Conservation (phyloP, 2,797 vertebrate species). For the Girardinus metallicus region DNA sequence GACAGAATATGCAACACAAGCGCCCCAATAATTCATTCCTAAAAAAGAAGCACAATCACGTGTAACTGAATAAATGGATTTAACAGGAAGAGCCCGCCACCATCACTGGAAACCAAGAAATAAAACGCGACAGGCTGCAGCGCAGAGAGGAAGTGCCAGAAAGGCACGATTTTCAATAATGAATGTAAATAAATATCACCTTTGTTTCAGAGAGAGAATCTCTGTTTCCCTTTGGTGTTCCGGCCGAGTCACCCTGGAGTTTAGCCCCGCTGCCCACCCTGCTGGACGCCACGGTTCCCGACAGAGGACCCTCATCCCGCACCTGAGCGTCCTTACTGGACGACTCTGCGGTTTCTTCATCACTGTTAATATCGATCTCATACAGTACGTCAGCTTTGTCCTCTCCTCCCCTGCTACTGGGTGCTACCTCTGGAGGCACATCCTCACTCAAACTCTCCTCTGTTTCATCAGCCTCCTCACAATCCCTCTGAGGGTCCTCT, state of each 20-base stretch:
- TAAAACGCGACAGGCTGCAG: conserved; percentile 43
- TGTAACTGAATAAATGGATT: background rate
- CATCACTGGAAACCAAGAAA: conserved; percentile 47
- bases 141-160: conserved; percentile 30
- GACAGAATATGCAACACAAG: conserved; percentile 1
- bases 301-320: conserved; percentile 33
- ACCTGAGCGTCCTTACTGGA: conserved; percentile 16
- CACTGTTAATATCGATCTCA: conserved; percentile 60
- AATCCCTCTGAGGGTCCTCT: conserved; percentile 67
- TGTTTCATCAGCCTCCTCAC: conserved; percentile 56
- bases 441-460: conserved; percentile 60
- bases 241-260: conserved; percentile 45
- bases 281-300: conserved; percentile 23
- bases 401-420: conserved; percentile 18
- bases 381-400: conserved; percentile 46
- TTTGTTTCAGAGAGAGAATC: conserved; percentile 59
- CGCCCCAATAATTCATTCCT: background rate
- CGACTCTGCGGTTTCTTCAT: conserved; percentile 46
- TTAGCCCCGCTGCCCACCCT: conserved; percentile 49
- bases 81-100: conserved; percentile 43
- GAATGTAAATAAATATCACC: conserved; percentile 68
- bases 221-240: conserved; percentile 62
- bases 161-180: conserved; percentile 20
- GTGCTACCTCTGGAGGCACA: conserved; percentile 37
- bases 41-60: conserved; percentile 9